Evolutionary conservation across 2,888 invertebrate species (phyloP).

Genomic region (Pardosa pseudoannulata): DNA sequence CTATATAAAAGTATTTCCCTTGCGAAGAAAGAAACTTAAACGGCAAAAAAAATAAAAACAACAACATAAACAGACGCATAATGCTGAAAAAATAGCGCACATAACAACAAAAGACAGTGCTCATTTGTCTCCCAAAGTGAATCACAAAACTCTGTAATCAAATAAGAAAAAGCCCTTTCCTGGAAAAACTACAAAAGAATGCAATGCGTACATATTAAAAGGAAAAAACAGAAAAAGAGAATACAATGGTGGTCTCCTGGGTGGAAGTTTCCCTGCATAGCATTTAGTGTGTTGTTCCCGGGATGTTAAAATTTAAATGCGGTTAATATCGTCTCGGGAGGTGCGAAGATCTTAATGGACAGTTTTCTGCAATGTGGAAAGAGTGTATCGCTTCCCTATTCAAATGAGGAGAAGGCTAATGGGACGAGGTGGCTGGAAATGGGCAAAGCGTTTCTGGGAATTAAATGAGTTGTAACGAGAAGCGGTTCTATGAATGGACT

Average conservation of each 20-base stretch:
- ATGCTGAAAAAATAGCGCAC: too few species aligned
- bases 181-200: conserved; percentile 32
- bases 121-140: conserved; percentile 11
- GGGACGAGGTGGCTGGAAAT: background rate
- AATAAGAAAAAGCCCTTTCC: conserved; percentile 25
- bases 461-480: conserved; percentile 1
- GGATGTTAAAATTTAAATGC: conserved; percentile 69
- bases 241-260: conserved; percentile 45
- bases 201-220: conserved; percentile 29
- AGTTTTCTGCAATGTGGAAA: background rate
- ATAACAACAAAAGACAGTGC: background rate
- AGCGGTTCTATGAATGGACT: background rate
- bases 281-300: conserved; percentile 51
- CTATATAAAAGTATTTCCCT: too few species aligned
- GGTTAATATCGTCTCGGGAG: conserved; percentile 64
- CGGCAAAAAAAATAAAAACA: background rate
- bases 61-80: background rate
- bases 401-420: conserved; percentile 6
- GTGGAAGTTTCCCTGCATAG: conserved; percentile 7
- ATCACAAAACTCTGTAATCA: conserved; percentile 11
- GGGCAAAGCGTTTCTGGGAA: conserved; percentile 3
- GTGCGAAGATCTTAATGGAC: conserved; percentile 40
- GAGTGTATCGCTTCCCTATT: background rate
- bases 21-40: too few species aligned
- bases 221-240: conserved; percentile 21